Evolutionary conservation across 2,113 vertebrate species (phyloP), one percentile per base, ranked within the genome.

Genomic region (Oplegnathus fasciatus): DNA sequence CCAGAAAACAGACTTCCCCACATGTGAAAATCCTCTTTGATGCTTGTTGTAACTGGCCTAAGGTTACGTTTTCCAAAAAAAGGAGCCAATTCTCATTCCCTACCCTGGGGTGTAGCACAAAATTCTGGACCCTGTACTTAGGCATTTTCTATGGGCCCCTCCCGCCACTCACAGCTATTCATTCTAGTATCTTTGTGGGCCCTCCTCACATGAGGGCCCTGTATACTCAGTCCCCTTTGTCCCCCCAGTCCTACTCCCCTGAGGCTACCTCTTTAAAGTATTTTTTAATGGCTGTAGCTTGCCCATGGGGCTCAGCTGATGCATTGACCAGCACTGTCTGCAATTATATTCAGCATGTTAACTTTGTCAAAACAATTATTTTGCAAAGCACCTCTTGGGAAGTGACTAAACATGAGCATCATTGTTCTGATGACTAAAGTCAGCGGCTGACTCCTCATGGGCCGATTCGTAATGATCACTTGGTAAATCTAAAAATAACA

Each of bases 321-420:
- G 13, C 32, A 34, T 4, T 54, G 34, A 42, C 44, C 7, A n/a
- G 17, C 15, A 42, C 34, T 4, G n/a, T n/a, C 28, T 37, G 30
- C 32, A 61, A 5, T 26, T 69, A 72, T 74, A 66, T 86, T 68
- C 81, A 68, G 62, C 55, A 20, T 1, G 17, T 30, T 9, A 57
- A 57, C 58, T n/a, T 57, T 58, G 78, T 84, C 69, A 60, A 17
- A 20, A 60, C 72, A 88, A 81, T 84, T 86, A 83, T 73, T 40
- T 72, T 66, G 20, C 48, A 13, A 75, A 62, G 54, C 6, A 17
- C 64, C 62, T n/a, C 40, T 9, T 18, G 61, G 68, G 75, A 75
- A 54, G 24, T 6, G 42, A 65, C 37, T 75, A 73, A 75, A 44
- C 58, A 66, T 64, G 52, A 60, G 70, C n/a, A 20, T 62, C 34